phyloP scores from a whole-genome alignment of 2,888 invertebrate species.

The Scrobipalpa costella region DNA sequence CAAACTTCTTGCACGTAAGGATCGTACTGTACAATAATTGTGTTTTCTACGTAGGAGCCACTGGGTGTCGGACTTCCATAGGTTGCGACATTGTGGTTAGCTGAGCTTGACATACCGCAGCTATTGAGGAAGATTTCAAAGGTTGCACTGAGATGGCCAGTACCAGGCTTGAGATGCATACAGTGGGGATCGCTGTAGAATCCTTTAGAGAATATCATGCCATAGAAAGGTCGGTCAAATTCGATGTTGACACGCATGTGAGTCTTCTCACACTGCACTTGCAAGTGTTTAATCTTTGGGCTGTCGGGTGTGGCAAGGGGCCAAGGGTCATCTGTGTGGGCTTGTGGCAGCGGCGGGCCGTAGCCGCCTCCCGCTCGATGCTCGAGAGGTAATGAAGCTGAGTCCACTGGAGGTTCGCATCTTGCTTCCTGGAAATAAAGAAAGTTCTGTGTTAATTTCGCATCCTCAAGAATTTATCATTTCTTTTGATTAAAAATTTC shows the following conservation, averaged over 20 bases:
- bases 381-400: slow-evolving; percentile 90
- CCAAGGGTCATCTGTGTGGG: slow-evolving; percentile 91
- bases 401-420: slow-evolving; percentile 90
- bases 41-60: slow-evolving; percentile 96
- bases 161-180: slow-evolving; percentile 94
- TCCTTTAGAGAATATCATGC: slow-evolving; percentile 97
- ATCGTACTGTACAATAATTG: slow-evolving; percentile 96
- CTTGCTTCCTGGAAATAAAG: slow-evolving; percentile 84
- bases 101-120: slow-evolving; percentile 97
- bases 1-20: slow-evolving; percentile 97
- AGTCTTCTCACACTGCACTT: slow-evolving; percentile 97
- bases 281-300: slow-evolving; percentile 95
- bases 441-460: slow-evolving; percentile 29
- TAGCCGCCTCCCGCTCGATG: slow-evolving; percentile 90
- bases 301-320: slow-evolving; percentile 93
- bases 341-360: slow-evolving; percentile 84
- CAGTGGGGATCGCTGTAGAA: slow-evolving; percentile 95
- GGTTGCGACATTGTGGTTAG: slow-evolving; percentile 90
- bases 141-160: slow-evolving; percentile 94
- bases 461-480: slow-evolving; percentile 16
- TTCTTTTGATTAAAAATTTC: slow-evolving; percentile 23
- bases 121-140: slow-evolving; percentile 96
- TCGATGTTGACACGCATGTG: slow-evolving; percentile 97
- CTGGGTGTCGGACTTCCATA: slow-evolving; percentile 95
- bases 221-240: slow-evolving; percentile 96